phyloP scores from a whole-genome alignment of 2,888 invertebrate species.

The Colostygia pectinataria region DNA sequence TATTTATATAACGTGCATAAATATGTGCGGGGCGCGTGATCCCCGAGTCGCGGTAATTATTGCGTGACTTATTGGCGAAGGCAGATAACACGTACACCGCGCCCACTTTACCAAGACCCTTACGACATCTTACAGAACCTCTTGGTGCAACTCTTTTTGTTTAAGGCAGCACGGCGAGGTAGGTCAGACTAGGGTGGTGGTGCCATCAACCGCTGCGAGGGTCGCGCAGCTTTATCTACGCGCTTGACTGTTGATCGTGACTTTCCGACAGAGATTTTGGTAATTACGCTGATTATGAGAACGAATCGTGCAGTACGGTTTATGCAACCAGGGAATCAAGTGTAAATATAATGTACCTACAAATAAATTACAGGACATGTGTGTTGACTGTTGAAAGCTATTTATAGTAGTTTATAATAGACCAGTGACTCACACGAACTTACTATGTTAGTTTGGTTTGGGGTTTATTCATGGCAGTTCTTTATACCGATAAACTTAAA shows the following conservation, averaged over 20 bases:
- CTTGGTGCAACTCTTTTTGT: conserved; percentile 14
- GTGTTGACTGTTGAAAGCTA: background rate
- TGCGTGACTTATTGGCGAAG: conserved; percentile 80
- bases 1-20: conserved; percentile 71
- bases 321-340: conserved; percentile 36
- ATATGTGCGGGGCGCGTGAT: conserved; percentile 74
- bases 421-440: background rate
- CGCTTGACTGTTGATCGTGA: conserved; percentile 77
- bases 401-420: background rate
- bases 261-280: conserved; percentile 75
- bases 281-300: conserved; percentile 79
- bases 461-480: too few species aligned
- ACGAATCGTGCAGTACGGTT: conserved; percentile 56
- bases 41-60: conserved; percentile 76
- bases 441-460: too few species aligned
- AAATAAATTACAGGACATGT: conserved; percentile 20
- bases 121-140: conserved; percentile 24
- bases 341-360: conserved; percentile 35
- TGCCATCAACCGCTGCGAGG: conserved; percentile 59
- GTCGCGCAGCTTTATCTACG: conserved; percentile 75
- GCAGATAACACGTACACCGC: conserved; percentile 75
- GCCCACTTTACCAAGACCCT: conserved; percentile 53
- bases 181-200: conserved; percentile 53
- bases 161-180: conserved; percentile 28
- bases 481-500: too few species aligned